Evolutionary conservation across 1,140 invertebrate species (phyloP).

Genomic region (Dreissena rostriformis): DNA sequence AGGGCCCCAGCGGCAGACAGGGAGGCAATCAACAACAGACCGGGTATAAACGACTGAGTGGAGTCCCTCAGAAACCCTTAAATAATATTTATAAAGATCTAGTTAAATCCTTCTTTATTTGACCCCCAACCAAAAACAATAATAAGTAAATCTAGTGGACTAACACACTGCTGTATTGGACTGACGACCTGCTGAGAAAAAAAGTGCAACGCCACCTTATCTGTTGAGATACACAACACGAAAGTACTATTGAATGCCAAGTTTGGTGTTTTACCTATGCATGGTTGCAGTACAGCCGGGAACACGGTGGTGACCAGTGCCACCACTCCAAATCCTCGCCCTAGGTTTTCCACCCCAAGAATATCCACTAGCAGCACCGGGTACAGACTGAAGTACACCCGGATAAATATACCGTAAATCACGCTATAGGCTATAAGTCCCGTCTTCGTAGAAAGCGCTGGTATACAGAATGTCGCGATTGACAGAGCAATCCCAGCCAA

Average conservation of each 20-base stretch:
- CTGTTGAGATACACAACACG: background rate
- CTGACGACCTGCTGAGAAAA: background rate
- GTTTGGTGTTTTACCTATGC: conserved; percentile 21
- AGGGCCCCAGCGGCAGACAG: background rate
- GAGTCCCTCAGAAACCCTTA: conserved; percentile 19
- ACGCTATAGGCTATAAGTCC: conserved; percentile 28
- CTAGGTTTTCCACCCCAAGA: conserved; percentile 17
- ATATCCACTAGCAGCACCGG: conserved; percentile 19
- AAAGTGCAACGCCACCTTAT: background rate
- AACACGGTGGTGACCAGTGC: background rate
- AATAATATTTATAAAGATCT: background rate
- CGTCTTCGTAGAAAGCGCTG: background rate
- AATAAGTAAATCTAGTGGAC: background rate
- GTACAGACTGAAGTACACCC: conserved; percentile 27
- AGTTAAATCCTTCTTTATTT: background rate
- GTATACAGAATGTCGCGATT: conserved; percentile 10
- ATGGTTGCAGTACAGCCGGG: conserved; percentile 1
- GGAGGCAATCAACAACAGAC: conserved; percentile 17
- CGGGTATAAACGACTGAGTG: background rate
- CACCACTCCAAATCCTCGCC: conserved; percentile 16
- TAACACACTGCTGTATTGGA: background rate
- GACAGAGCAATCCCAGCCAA: background rate
- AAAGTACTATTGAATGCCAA: background rate
- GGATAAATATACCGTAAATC: conserved; percentile 25
- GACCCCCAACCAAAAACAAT: background rate